phyloP scores from a whole-genome alignment of 2,888 invertebrate species.

The Sesamia inferens region DNA sequence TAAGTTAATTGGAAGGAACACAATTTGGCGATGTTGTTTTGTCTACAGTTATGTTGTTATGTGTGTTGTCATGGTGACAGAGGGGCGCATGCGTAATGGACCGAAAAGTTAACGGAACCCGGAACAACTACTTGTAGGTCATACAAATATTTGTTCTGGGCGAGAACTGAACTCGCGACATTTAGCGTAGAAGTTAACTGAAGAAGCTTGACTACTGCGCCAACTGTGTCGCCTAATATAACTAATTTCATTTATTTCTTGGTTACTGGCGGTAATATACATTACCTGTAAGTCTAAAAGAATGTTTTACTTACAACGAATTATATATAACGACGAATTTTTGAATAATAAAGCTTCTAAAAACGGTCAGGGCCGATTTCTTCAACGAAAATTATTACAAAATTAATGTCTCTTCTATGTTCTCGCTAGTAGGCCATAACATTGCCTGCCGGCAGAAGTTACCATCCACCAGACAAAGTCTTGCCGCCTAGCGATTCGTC shows the following conservation, averaged over 20 bases:
- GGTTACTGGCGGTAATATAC: too few species aligned
- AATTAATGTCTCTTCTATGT: too few species aligned
- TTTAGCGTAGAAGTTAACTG: neutral
- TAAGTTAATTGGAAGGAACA: conserved; percentile 43
- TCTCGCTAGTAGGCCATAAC: too few species aligned
- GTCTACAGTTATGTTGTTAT: conserved; percentile 58
- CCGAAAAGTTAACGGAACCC: neutral
- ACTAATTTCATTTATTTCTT: too few species aligned
- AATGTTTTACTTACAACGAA: neutral
- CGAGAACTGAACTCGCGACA: too few species aligned
- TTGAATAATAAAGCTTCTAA: neutral
- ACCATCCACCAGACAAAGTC: too few species aligned
- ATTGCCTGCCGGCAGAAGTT: too few species aligned
- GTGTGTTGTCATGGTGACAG: conserved; percentile 42
- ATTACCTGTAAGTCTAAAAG: neutral
- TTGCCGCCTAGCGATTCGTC: too few species aligned
- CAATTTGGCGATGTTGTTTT: conserved; percentile 54
- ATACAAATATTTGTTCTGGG: too few species aligned
- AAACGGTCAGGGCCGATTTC: neutral
- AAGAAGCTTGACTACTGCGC: too few species aligned
- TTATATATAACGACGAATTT: neutral
- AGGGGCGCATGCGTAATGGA: conserved; percentile 16
- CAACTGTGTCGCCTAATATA: too few species aligned
- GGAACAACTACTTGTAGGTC: too few species aligned
- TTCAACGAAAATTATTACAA: neutral